These are phyloP conservation scores for Megatriorchis doriae DNA, from an alignment of 2,113 vertebrate species.

Conservation along the genomic window DNA sequence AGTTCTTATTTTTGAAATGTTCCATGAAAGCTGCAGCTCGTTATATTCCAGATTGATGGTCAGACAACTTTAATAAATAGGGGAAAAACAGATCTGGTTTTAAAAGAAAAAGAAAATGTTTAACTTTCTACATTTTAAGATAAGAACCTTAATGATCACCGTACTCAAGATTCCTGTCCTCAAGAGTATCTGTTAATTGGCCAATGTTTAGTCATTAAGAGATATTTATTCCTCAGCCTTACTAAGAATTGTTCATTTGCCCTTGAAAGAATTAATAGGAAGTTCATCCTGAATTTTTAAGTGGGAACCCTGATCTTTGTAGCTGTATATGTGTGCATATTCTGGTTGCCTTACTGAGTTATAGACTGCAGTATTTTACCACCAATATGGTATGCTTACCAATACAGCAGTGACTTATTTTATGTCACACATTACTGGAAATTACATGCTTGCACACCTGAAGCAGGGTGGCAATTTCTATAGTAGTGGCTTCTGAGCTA, in stretches of 20 bases:
- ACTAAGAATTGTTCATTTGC: background rate
- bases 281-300: background rate
- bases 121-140: background rate
- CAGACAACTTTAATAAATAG: background rate
- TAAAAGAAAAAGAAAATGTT: background rate
- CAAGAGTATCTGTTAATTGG: background rate
- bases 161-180: background rate
- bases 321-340: background rate
- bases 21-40: background rate
- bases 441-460: background rate
- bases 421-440: background rate
- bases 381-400: background rate
- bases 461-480: background rate
- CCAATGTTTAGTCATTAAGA: background rate
- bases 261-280: background rate
- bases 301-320: background rate
- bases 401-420: background rate
- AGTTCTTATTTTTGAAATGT: background rate
- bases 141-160: background rate
- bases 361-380: background rate
- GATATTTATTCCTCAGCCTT: background rate
- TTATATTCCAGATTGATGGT: background rate
- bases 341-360: background rate
- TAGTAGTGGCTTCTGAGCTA: background rate
- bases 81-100: background rate